A percentile compares a stretch with the other conserved stretches of the same genome.
phyloP scores from a whole-genome alignment of 1,140 invertebrate genomes.

The Rhagoletis pomonella region DNA sequence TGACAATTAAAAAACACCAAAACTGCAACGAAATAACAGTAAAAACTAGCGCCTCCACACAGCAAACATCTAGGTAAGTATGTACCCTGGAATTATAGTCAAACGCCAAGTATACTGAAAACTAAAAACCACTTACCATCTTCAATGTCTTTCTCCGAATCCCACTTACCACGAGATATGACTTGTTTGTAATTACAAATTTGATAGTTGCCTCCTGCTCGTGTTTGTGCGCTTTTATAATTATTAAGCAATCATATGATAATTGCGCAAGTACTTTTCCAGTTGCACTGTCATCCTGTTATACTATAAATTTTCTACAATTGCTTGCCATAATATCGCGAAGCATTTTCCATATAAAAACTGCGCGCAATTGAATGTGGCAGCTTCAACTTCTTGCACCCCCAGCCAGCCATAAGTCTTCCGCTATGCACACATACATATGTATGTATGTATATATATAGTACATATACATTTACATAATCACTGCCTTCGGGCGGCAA shows the following conservation, averaged over 20 bases:
- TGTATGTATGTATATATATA: neutral
- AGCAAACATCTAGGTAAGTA: too few relatives aligned
- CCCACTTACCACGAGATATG: too few relatives aligned
- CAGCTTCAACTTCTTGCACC: slow-evolving; percentile 11
- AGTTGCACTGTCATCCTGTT: neutral
- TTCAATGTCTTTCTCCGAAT: too few relatives aligned
- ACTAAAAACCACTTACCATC: too few relatives aligned
- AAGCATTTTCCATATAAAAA: neutral
- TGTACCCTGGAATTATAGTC: too few relatives aligned
- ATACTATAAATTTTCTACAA: neutral
- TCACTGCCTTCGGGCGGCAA: neutral
- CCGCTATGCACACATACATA: neutral
- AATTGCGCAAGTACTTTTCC: neutral
- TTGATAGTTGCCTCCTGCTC: neutral
- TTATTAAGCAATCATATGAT: neutral
- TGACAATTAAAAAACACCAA: too few relatives aligned
- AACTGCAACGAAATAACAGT: too few relatives aligned
- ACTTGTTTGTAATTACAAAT: neutral
- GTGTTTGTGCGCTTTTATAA: neutral
- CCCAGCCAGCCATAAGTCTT: neutral
- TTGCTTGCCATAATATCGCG: neutral
- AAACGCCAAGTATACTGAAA: too few relatives aligned
- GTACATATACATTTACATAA: neutral
- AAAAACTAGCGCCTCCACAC: too few relatives aligned
- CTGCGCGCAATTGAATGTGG: neutral